Evolutionary conservation across 2,888 invertebrate species (phyloP).

Genomic region (Scaptodrosophila latifasciaeformis): DNA sequence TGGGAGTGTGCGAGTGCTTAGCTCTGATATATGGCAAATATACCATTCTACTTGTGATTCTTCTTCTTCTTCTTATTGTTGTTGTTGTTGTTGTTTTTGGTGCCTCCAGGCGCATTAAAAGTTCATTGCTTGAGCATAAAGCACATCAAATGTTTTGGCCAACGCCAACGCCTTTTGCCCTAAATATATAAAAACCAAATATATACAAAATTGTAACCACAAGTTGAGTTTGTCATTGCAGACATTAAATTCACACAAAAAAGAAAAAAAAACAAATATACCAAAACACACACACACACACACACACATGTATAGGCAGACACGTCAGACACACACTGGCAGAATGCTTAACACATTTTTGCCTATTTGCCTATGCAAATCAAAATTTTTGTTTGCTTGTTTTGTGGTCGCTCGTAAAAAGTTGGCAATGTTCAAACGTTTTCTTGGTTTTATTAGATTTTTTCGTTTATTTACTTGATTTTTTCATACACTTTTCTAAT

Average conservation of each 20-base stretch:
- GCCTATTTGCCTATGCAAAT: constrained; percentile 54
- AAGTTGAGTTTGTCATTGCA: constrained; percentile 63
- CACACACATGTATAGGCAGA: neutral
- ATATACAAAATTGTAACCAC: too few species aligned
- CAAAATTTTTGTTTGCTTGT: constrained; percentile 47
- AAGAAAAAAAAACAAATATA: neutral
- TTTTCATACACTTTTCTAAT: too few species aligned
- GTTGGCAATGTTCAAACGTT: constrained; percentile 53
- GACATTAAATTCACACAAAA: constrained; percentile 53
- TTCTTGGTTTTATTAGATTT: too few species aligned
- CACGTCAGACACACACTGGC: too few species aligned
- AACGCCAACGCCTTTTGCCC: too few species aligned
- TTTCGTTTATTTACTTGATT: too few species aligned
- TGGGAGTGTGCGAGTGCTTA: constrained; percentile 47
- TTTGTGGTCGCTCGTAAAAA: constrained; percentile 48
- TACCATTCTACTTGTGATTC: neutral
- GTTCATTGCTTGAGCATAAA: constrained; percentile 67
- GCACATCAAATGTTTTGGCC: constrained; percentile 57
- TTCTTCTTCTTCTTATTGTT: constrained; percentile 1
- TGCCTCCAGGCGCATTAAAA: constrained; percentile 58
- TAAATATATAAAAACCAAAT: too few species aligned
- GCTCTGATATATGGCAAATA: constrained; percentile 52
- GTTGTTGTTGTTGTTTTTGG: constrained; percentile 25
- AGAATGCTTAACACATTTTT: constrained; percentile 11
- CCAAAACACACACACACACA: constrained; percentile 4